A percentile compares a stretch with the other conserved stretches of the same genome.
These are phyloP conservation scores for Hyaena hyaena DNA, from an alignment of 2,113 vertebrate species.

Conservation along the genomic window DNA sequence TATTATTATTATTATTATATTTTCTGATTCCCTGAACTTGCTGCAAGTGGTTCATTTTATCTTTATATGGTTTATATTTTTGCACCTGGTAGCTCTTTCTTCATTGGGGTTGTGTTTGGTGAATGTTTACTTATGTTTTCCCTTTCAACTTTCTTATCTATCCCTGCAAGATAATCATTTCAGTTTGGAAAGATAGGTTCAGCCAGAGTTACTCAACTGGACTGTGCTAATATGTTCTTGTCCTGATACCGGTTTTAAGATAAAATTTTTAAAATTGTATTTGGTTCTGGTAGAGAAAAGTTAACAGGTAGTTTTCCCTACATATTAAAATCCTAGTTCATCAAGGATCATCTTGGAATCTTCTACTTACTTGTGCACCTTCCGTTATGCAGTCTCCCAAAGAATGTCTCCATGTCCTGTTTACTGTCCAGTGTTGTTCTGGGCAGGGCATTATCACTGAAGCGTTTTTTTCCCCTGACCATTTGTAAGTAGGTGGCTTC, in stretches of 20 bases:
- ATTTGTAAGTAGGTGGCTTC: background rate
- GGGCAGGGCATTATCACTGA: background rate
- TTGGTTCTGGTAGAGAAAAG: slow-evolving; percentile 7
- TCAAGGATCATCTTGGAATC: background rate
- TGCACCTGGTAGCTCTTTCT: background rate
- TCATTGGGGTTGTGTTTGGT: background rate
- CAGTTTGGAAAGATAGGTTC: background rate
- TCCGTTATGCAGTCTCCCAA: background rate
- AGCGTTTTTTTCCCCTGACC: background rate
- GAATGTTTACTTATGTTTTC: slow-evolving; percentile 15
- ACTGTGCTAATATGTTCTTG: background rate
- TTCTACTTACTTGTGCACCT: background rate
- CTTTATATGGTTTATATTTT: background rate
- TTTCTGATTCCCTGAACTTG: background rate
- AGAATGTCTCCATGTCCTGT: background rate
- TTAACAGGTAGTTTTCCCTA: background rate
- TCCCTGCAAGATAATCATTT: background rate
- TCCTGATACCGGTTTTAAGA: background rate
- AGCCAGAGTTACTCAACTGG: background rate
- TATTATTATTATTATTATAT: background rate
- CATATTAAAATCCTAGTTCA: background rate
- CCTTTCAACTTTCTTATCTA: slow-evolving; percentile 39
- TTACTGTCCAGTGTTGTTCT: background rate
- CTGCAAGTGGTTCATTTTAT: background rate
- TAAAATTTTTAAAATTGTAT: background rate